Conservation (phyloP, 2,113 vertebrate species). For the Raja brachyura region DNA sequence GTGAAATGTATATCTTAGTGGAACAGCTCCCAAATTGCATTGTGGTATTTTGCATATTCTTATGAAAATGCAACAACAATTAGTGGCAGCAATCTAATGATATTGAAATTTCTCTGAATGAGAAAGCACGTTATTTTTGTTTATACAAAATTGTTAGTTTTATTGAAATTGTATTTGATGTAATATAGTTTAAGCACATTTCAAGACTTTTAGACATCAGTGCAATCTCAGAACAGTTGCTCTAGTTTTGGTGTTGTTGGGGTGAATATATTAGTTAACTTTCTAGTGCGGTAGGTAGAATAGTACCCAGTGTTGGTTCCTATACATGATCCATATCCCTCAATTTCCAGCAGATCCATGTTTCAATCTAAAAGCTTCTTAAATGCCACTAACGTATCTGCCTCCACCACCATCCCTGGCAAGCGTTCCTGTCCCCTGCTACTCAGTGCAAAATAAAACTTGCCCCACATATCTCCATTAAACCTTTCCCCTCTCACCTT, state of each 20-base stretch:
- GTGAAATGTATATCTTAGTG: neutral
- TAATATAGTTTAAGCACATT: neutral
- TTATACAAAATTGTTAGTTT: neutral
- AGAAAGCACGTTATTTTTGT: neutral
- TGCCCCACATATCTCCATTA: too few relatives aligned
- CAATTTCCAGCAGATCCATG: too few relatives aligned
- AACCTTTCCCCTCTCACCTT: too few relatives aligned
- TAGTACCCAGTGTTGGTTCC: too few relatives aligned
- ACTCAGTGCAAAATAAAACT: too few relatives aligned
- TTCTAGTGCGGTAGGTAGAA: neutral
- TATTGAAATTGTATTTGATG: neutral
- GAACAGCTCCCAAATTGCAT: neutral
- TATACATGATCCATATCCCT: too few relatives aligned
- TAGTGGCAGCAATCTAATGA: neutral
- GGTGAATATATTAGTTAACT: neutral
- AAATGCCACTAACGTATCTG: too few relatives aligned
- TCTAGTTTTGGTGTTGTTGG: neutral
- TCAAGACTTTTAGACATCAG: neutral
- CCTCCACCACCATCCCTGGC: too few relatives aligned
- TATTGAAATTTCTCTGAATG: neutral
- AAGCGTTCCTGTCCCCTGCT: too few relatives aligned
- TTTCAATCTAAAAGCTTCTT: too few relatives aligned
- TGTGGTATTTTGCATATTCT: neutral
- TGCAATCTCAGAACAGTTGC: neutral
- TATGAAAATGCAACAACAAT: neutral